Base-by-base conservation (phyloP, 37 sponge, comb jelly and placozoan species). In the Corticium candelabrum region DNA sequence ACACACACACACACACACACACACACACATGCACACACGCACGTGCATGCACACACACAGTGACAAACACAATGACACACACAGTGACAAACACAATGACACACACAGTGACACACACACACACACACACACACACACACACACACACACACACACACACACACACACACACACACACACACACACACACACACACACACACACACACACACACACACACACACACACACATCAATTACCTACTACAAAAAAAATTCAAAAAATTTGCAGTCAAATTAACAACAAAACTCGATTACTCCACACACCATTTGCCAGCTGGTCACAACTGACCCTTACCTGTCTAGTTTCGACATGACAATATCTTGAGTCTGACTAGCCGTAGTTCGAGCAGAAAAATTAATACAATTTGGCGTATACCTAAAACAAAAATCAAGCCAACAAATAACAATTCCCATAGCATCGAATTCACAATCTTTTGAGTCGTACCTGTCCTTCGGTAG, bases 331-430 rank as follows among this genome's bases (percentile, higher is more conserved):
- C 68, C 4, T 29, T 38, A 86, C 86, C 89, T 87, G 82, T 97
- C 99, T 35, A 97, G 88, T 62, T 97, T 97, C 34, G 94, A 86
- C 94, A 97, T 86, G 40, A 93, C 87, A 41, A 94, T 84, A 32
- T 93, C 98, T 75, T 96, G 98, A 30, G 98, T 96, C 77, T 93
- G 94, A 40, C 82, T 90, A 38, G 98, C 98, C 31, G 94, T 77
- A 11, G 98, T 96, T 1, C 94, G 83, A 29, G 98, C 98, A 40
- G 98, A 96, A 85, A 96, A 96, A 74, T 90, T 93, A 39, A 98
- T 82, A n/a, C 80, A 76, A 78, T 94, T 98, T 3, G 99, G 99
- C 81, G 94, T 74, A 68, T 94, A 98, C 82, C 92, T 94, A 74
- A 1, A 77, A 1, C 4, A 5, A 0, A 74, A 74, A 4, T 11